A percentile compares a stretch with the other conserved stretches of the same genome.
These are phyloP conservation scores for Listronotus bonariensis DNA, from an alignment of 1,140 invertebrate genomes.

Conservation along the genomic window DNA sequence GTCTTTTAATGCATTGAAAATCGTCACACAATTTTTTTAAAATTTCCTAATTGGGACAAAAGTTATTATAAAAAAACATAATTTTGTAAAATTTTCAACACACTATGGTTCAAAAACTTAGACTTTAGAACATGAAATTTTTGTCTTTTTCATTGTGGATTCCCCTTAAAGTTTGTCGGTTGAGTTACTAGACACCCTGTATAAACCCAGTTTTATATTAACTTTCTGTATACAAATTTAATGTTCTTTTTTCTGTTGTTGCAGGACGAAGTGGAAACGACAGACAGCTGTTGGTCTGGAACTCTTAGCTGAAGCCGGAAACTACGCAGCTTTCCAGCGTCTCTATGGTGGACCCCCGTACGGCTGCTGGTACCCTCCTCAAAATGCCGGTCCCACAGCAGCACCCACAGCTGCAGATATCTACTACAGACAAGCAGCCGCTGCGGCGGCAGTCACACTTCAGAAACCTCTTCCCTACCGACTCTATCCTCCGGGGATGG, in stretches of 20 bases:
- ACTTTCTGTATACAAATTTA: too few relatives aligned
- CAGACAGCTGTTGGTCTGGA: conserved; percentile 97
- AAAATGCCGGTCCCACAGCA: conserved; percentile 62
- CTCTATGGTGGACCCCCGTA: conserved; percentile 79
- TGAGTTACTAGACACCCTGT: too few relatives aligned
- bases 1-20: too few relatives aligned
- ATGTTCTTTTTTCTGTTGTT: conserved; percentile 52
- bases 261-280: conserved; percentile 99
- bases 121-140: too few relatives aligned
- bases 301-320: conserved; percentile 93
- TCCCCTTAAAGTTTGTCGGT: too few relatives aligned
- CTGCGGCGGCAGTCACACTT: conserved; percentile 74
- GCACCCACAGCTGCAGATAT: conserved; percentile 72
- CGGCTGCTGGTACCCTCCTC: conserved; percentile 70
- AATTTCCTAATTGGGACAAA: too few relatives aligned
- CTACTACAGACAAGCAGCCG: conserved; percentile 78
- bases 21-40: too few relatives aligned
- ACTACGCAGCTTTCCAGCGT: conserved; percentile 94
- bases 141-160: too few relatives aligned
- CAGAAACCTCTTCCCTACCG: conserved; percentile 89
- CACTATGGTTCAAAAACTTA: too few relatives aligned
- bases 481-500: conserved; percentile 68
- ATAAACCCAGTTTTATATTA: too few relatives aligned
- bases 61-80: too few relatives aligned
- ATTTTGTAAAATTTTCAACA: too few relatives aligned